Evolutionary conservation across 2,113 vertebrate species (phyloP).

Genomic region (Aplodontia rufa): DNA sequence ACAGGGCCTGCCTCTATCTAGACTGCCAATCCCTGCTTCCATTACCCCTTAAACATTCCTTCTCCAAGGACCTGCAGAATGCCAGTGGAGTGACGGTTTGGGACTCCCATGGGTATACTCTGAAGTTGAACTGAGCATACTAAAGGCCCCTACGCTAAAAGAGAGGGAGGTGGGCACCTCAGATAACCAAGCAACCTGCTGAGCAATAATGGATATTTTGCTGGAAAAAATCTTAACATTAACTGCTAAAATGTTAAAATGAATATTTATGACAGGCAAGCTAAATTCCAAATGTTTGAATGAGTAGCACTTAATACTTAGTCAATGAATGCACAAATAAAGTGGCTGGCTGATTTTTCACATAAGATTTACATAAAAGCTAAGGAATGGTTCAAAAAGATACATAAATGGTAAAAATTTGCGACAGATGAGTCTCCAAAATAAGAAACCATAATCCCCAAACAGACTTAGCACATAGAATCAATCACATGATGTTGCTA

Average conservation of each 20-base stretch:
- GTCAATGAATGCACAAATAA: conserved; percentile 17
- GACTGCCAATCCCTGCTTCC: not conserved
- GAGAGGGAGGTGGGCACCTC: not conserved
- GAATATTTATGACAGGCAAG: not conserved
- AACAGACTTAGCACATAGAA: not conserved
- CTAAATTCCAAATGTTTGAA: not conserved
- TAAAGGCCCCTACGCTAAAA: not conserved
- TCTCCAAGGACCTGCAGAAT: not conserved
- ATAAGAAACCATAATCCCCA: conserved; percentile 23
- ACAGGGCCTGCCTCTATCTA: not conserved
- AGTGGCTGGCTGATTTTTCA: not conserved
- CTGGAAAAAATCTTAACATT: conserved; percentile 10
- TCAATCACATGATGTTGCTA: not conserved
- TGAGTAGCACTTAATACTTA: not conserved
- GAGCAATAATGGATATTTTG: not conserved
- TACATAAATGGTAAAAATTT: not conserved
- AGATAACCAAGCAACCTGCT: not conserved
- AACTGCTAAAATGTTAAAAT: conserved; percentile 35
- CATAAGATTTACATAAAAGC: not conserved
- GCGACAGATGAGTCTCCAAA: not conserved
- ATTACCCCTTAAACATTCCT: not conserved
- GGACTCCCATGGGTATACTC: not conserved
- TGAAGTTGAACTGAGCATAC: not conserved
- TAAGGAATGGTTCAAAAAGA: not conserved
- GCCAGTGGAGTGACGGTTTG: too few relatives aligned